Conservation (phyloP, 2,888 invertebrate species). For the Aricia artaxerxes region DNA sequence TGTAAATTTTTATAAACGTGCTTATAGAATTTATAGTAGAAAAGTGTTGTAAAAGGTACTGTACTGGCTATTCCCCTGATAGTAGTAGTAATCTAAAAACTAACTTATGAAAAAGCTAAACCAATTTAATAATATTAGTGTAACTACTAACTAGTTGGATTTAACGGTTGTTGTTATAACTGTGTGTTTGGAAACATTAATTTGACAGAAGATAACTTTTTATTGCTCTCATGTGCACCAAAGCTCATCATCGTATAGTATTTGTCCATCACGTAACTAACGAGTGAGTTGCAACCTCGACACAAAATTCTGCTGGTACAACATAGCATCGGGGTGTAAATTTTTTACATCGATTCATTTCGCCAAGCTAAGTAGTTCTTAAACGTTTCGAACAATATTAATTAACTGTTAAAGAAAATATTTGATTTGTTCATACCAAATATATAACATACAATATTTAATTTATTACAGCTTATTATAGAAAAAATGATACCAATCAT, state of each 20-base stretch:
- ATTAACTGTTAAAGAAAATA: too few relatives aligned
- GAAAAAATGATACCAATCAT: too few relatives aligned
- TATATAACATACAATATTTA: too few relatives aligned
- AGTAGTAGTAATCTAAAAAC: background rate
- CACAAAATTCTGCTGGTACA: background rate
- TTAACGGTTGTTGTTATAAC: constrained; percentile 13
- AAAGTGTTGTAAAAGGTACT: too few relatives aligned
- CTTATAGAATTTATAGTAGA: too few relatives aligned
- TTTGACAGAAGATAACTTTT: constrained; percentile 21
- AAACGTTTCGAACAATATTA: too few relatives aligned
- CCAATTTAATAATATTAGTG: constrained; percentile 8
- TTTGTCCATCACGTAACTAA: background rate
- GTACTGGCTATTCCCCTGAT: background rate
- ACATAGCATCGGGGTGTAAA: background rate
- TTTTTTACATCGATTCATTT: too few relatives aligned
- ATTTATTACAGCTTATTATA: too few relatives aligned
- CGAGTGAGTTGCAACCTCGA: background rate
- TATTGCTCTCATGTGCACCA: constrained; percentile 3
- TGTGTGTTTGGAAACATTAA: constrained; percentile 9
- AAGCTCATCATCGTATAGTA: constrained; percentile 12
- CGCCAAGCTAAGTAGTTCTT: too few relatives aligned
- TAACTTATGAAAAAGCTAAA: background rate
- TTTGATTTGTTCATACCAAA: too few relatives aligned
- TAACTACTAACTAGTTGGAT: constrained; percentile 20
- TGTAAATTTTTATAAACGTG: too few relatives aligned